These are phyloP conservation scores for Gambusia holbrooki DNA, from an alignment of 2,113 vertebrate genomes.

Conservation along the genomic window DNA sequence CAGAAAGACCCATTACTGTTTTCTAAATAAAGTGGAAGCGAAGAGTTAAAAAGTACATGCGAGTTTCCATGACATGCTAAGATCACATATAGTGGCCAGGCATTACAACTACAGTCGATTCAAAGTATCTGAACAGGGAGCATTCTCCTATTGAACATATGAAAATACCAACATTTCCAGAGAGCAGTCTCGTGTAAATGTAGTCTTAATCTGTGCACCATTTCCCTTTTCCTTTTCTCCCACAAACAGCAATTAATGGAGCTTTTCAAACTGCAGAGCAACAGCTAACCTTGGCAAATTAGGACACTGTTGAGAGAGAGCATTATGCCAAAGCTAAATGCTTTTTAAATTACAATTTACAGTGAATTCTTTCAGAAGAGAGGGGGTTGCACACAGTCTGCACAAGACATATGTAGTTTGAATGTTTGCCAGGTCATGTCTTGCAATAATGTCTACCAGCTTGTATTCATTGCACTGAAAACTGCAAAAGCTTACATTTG, in stretches of 20 bases:
- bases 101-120: too few relatives aligned
- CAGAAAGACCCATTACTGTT: too few relatives aligned
- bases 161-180: too few relatives aligned
- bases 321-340: constrained; percentile 46
- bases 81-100: too few relatives aligned
- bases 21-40: too few relatives aligned
- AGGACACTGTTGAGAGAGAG: constrained; percentile 40
- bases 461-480: background rate
- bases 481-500: constrained; percentile 30
- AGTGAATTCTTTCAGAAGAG: constrained; percentile 49
- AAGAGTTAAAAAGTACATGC: too few relatives aligned
- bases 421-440: constrained; percentile 60
- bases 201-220: constrained; percentile 40
- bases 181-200: too few relatives aligned
- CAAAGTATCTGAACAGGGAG: too few relatives aligned
- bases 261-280: constrained; percentile 50
- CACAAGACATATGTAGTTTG: constrained; percentile 56
- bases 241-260: constrained; percentile 59
- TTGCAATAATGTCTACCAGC: constrained; percentile 41
- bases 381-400: constrained; percentile 40
- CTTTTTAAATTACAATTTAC: constrained; percentile 58
- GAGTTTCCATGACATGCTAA: too few relatives aligned
- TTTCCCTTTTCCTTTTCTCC: constrained; percentile 11
- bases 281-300: constrained; percentile 62
- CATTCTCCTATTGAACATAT: too few relatives aligned